Evolutionary conservation across 2,797 vertebrate species (phyloP).

Genomic region (Masticophis lateralis): DNA sequence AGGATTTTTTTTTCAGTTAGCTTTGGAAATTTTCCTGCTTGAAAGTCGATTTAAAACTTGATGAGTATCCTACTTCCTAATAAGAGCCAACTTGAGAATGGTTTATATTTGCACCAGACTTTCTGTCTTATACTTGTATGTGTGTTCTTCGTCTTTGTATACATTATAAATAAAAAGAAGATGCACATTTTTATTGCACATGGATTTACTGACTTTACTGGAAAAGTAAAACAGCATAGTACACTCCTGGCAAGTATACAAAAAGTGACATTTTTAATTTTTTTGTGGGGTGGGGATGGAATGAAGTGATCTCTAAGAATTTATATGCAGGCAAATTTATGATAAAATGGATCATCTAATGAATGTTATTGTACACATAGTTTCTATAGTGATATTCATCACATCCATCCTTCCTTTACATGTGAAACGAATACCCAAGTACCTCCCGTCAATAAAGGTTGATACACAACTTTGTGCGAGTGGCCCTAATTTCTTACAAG

Average conservation of each 20-base stretch:
- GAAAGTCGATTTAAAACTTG: constrained; percentile 43
- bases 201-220: neutral
- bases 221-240: neutral
- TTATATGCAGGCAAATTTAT: neutral
- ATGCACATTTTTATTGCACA: neutral
- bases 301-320: neutral
- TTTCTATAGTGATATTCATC: neutral
- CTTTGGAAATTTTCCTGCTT: neutral
- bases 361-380: neutral
- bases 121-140: neutral
- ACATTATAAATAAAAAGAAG: neutral
- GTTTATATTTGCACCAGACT: constrained; percentile 35
- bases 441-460: neutral
- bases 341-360: neutral
- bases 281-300: neutral
- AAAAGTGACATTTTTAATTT: neutral
- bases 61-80: constrained; percentile 40
- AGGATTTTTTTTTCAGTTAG: neutral
- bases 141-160: neutral
- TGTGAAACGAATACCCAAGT: neutral
- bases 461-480: neutral
- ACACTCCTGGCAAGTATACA: neutral
- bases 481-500: rapidly evolving
- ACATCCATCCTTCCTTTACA: neutral
- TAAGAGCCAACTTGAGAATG: constrained; percentile 13